Evolutionary conservation across 2,888 invertebrate species (phyloP).

Genomic region (Pilophorus perplexus): DNA sequence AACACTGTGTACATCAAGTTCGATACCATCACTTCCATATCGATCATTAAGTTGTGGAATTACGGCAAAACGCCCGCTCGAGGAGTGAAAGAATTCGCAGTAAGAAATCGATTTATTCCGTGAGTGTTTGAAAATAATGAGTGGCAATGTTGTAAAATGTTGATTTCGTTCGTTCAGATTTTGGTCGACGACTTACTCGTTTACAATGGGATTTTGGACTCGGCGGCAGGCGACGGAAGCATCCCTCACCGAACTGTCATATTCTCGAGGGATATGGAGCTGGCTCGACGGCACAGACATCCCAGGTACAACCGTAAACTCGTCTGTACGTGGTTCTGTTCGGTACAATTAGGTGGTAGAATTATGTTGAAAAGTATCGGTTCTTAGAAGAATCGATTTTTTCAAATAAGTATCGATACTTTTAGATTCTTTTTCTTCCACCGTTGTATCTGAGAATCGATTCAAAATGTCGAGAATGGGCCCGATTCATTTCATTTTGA

Average conservation of each 20-base stretch:
- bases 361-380: too few relatives aligned
- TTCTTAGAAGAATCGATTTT: too few relatives aligned
- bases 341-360: too few relatives aligned
- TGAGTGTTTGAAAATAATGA: not conserved
- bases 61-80: slow-evolving; percentile 74
- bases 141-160: not conserved
- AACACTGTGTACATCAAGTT: slow-evolving; percentile 76
- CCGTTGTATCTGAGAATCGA: too few relatives aligned
- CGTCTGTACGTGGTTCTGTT: too few relatives aligned
- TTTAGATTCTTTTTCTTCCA: too few relatives aligned
- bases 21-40: slow-evolving; percentile 69
- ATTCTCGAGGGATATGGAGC: slow-evolving; percentile 50
- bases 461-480: too few relatives aligned
- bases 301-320: too few relatives aligned
- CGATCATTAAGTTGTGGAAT: slow-evolving; percentile 77
- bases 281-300: slow-evolving; percentile 31
- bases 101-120: slow-evolving; percentile 51
- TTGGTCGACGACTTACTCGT: slow-evolving; percentile 77
- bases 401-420: too few relatives aligned
- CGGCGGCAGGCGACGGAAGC: slow-evolving; percentile 43
- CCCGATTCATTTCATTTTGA: too few relatives aligned
- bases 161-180: slow-evolving; percentile 60
- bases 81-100: slow-evolving; percentile 80
- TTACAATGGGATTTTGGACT: slow-evolving; percentile 68
- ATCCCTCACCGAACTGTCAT: slow-evolving; percentile 51